phyloP scores from a whole-genome alignment of 2,888 invertebrate genomes.

The Mesoligia furuncula region DNA sequence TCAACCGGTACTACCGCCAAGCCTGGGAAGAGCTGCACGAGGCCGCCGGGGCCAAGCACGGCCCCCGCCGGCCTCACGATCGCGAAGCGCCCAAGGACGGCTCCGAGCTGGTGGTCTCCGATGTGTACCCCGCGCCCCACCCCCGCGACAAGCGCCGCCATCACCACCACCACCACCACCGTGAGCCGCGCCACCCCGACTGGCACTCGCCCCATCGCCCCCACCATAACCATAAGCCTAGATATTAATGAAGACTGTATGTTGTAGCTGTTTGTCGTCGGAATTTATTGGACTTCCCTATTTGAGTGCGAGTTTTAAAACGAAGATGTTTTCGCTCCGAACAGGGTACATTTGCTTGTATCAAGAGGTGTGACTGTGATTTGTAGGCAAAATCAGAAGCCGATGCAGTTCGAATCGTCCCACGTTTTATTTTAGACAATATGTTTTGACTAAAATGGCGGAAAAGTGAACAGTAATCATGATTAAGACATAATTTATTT shows the following conservation, averaged over 20 bases:
- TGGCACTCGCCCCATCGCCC: conserved; percentile 90
- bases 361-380: conserved; percentile 15
- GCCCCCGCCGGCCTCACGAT: conserved; percentile 79
- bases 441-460: conserved; percentile 12
- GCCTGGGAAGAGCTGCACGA: conserved; percentile 98
- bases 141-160: conserved; percentile 91
- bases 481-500: conserved; percentile 20
- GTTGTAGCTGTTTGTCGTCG: conserved; percentile 35
- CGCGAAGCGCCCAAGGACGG: conserved; percentile 92
- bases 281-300: conserved; percentile 29
- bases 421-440: conserved; percentile 4
- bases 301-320: conserved; percentile 16
- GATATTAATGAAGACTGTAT: conserved; percentile 77
- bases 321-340: background rate
- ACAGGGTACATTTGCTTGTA: conserved; percentile 11
- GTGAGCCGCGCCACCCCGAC: conserved; percentile 91
- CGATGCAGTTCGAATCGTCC: conserved; percentile 3
- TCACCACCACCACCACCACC: conserved; percentile 94
- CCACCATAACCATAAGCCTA: conserved; percentile 89
- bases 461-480: conserved; percentile 7
- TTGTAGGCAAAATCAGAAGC: conserved; percentile 4
- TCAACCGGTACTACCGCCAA: conserved; percentile 97
- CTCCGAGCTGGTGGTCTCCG: conserved; percentile 94
- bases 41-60: conserved; percentile 92
- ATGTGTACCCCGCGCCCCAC: conserved; percentile 88